phyloP scores from a whole-genome alignment of 2,888 invertebrate species.

The Cybosia mesomella region DNA sequence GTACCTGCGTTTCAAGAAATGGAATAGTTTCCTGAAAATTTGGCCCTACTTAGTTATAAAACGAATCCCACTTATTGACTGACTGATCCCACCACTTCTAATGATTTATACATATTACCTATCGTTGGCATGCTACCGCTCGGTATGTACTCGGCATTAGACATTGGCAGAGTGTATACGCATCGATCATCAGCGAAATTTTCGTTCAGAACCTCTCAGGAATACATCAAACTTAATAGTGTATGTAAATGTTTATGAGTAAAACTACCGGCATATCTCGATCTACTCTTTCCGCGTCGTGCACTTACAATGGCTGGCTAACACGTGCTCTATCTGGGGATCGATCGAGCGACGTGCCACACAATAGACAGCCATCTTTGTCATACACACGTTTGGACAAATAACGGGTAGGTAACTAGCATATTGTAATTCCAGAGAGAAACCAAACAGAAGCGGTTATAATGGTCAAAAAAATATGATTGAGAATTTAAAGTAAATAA shows the following conservation, averaged over 20 bases:
- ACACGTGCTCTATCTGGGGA: slow-evolving; percentile 52
- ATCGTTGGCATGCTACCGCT: no score
- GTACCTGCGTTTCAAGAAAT: no score
- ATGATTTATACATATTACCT: no score
- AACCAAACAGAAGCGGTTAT: neutral
- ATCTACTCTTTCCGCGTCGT: slow-evolving; percentile 40
- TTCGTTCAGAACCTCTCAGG: neutral
- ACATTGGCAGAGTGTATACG: neutral
- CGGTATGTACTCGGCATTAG: no score
- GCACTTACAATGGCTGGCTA: slow-evolving; percentile 28
- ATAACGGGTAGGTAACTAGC: slow-evolving; percentile 8
- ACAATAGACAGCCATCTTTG: slow-evolving; percentile 47
- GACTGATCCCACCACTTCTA: no score
- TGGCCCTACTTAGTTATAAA: no score
- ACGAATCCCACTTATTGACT: no score
- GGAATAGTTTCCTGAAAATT: no score
- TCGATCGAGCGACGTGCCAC: slow-evolving; percentile 42
- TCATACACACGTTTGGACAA: slow-evolving; percentile 19
- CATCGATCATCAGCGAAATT: neutral
- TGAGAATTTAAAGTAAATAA: neutral
- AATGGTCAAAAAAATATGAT: neutral
- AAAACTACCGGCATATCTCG: slow-evolving; percentile 26
- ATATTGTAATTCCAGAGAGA: neutral
- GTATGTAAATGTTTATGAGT: slow-evolving; percentile 3
- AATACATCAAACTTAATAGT: neutral